Evolutionary conservation across 2,113 vertebrate species (phyloP).

Genomic region (Pongo abelii): DNA sequence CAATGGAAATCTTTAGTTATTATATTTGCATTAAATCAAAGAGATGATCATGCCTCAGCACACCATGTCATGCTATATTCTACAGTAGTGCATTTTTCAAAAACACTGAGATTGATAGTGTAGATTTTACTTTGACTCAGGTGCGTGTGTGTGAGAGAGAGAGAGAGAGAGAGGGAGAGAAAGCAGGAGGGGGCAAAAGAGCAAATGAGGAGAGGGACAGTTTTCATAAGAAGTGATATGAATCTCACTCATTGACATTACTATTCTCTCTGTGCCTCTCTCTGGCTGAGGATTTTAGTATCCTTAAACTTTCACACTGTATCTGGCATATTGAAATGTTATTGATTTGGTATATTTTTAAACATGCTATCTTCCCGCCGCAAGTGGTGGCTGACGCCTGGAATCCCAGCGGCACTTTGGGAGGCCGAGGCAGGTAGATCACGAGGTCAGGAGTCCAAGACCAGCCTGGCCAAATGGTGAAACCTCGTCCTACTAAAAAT

Average conservation of each 20-base stretch:
- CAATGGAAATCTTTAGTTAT: too few species aligned
- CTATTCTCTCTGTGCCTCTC: not conserved
- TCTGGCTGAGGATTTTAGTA: not conserved
- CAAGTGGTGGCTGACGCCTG: too few species aligned
- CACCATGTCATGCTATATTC: not conserved
- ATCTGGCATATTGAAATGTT: not conserved
- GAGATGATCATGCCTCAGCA: too few species aligned
- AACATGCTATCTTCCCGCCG: not conserved
- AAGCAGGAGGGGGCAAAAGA: not conserved
- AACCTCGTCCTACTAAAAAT: too few species aligned
- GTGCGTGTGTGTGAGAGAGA: rapidly evolving
- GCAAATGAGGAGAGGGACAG: rapidly evolving
- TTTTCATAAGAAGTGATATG: not conserved
- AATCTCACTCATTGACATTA: not conserved
- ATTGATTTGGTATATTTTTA: not conserved
- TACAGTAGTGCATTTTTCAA: not conserved
- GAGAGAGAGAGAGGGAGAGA: too few species aligned
- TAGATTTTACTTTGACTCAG: not conserved
- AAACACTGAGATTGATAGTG: not conserved
- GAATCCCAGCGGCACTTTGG: too few species aligned
- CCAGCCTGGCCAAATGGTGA: too few species aligned
- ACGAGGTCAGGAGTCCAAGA: too few species aligned
- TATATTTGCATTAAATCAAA: too few species aligned
- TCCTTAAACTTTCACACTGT: not conserved
- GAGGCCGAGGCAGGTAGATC: too few species aligned